Percentiles rank a stretch among this genome's conserved stretches.
Evolutionary conservation across 2,888 invertebrate genomes (phyloP).

Genomic region (Meiosimyza decipiens): DNA sequence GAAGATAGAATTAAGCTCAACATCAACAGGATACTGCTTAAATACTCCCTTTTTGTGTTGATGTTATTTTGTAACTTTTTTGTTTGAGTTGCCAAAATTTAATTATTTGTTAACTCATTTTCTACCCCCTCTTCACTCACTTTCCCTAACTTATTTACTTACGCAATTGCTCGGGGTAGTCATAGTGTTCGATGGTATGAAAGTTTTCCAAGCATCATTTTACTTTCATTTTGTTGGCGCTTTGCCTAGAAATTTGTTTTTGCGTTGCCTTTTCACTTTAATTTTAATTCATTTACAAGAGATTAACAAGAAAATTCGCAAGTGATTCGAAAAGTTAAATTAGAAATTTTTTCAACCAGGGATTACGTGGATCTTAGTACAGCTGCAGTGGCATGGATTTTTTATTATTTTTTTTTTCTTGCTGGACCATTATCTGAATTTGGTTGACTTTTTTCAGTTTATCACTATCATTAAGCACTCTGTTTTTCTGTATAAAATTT

Average conservation of each 20-base stretch:
- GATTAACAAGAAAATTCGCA: constrained; percentile 23
- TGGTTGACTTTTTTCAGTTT: too few species aligned
- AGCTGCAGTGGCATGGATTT: neutral
- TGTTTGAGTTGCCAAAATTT: neutral
- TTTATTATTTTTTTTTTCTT: neutral
- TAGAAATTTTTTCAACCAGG: neutral
- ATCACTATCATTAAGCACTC: too few species aligned
- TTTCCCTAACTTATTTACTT: neutral
- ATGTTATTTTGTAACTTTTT: neutral
- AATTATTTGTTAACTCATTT: neutral
- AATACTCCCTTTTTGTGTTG: too few species aligned
- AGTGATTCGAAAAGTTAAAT: constrained; percentile 17
- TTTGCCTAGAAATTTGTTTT: constrained; percentile 18
- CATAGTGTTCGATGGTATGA: too few species aligned
- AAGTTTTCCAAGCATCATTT: too few species aligned
- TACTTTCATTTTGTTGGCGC: too few species aligned
- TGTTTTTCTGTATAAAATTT: too few species aligned
- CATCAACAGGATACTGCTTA: neutral
- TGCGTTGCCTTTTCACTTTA: neutral
- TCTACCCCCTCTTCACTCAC: neutral
- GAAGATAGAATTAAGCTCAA: neutral
- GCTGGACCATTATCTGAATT: too few species aligned
- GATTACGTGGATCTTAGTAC: neutral
- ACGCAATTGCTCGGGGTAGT: neutral
- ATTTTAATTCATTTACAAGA: constrained; percentile 27